A percentile compares a stretch with the other conserved stretches of the same genome.
These are phyloP conservation scores for Cyclura pinguis DNA, from an alignment of 2,797 vertebrate species.

Conservation along the genomic window DNA sequence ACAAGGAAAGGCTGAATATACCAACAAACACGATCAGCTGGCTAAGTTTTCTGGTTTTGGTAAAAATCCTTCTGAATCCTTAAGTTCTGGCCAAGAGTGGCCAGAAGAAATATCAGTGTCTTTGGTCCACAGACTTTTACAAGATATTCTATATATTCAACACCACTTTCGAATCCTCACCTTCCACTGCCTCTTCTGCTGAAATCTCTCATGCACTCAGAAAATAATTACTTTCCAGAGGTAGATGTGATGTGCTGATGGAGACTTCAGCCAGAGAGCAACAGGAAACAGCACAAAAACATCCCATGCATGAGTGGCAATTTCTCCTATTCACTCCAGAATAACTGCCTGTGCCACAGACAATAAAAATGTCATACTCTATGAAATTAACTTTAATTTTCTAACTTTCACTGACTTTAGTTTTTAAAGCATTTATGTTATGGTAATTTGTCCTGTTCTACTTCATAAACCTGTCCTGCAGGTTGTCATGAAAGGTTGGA, in stretches of 20 bases:
- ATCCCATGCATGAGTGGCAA: neutral
- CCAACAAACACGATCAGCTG: slow-evolving; percentile 11
- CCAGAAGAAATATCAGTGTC: neutral
- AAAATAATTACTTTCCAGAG: neutral
- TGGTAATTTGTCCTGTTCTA: neutral
- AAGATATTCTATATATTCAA: neutral
- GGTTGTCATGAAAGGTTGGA: too few relatives aligned
- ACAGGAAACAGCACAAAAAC: neutral
- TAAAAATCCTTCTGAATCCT: neutral
- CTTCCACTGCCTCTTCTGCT: neutral
- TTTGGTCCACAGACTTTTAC: neutral
- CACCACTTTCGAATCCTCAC: neutral
- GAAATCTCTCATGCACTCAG: neutral
- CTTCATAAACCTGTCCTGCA: neutral
- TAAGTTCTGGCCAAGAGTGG: neutral
- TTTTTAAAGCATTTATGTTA: neutral
- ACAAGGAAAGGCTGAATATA: neutral
- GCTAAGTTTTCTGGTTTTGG: neutral
- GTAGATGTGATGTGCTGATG: neutral
- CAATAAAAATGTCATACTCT: neutral
- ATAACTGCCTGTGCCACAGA: neutral
- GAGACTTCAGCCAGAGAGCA: too few relatives aligned
- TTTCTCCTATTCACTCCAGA: neutral
- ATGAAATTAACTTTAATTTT: neutral
- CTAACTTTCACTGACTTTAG: neutral